A percentile compares a stretch with the other conserved stretches of the same genome.
Evolutionary conservation across 2,113 vertebrate species (phyloP).

Genomic region (Ellobius talpinus): DNA sequence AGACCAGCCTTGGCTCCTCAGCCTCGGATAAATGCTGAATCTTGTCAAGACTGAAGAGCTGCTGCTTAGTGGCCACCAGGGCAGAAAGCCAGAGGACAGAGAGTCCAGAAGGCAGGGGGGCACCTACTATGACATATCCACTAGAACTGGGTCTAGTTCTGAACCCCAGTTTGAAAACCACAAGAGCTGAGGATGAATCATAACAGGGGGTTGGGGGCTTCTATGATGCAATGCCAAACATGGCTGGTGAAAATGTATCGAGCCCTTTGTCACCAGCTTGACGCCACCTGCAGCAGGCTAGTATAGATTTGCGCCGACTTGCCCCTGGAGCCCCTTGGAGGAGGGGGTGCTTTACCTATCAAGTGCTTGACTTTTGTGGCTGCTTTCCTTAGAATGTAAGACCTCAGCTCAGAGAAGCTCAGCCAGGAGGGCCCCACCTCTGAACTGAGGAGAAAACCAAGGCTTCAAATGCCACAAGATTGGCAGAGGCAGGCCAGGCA

Average conservation of each 20-base stretch:
- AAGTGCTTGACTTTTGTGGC: not conserved
- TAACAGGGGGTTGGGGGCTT: not conserved
- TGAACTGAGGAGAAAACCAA: conserved; percentile 19
- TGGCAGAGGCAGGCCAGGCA: conserved; percentile 22
- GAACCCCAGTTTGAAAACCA: conserved; percentile 1
- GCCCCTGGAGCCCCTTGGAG: not conserved
- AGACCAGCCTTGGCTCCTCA: not conserved
- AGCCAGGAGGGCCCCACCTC: conserved; percentile 12
- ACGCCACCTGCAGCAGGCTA: not conserved
- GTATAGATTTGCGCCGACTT: not conserved
- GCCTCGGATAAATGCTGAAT: not conserved
- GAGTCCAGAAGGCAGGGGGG: not conserved
- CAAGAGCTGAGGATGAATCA: not conserved
- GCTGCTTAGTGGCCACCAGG: not conserved
- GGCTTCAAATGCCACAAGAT: conserved; percentile 1
- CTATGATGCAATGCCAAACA: not conserved
- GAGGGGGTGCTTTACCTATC: not conserved
- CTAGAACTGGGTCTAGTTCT: not conserved
- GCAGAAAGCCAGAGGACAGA: not conserved
- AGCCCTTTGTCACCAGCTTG: not conserved
- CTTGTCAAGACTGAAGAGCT: not conserved
- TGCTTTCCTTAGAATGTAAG: conserved; percentile 65
- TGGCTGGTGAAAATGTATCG: not conserved
- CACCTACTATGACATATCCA: not conserved
- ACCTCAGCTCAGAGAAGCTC: not conserved